Evolutionary conservation across 2,888 invertebrate genomes (phyloP).

Genomic region (Cryptocheilus praepositus): DNA sequence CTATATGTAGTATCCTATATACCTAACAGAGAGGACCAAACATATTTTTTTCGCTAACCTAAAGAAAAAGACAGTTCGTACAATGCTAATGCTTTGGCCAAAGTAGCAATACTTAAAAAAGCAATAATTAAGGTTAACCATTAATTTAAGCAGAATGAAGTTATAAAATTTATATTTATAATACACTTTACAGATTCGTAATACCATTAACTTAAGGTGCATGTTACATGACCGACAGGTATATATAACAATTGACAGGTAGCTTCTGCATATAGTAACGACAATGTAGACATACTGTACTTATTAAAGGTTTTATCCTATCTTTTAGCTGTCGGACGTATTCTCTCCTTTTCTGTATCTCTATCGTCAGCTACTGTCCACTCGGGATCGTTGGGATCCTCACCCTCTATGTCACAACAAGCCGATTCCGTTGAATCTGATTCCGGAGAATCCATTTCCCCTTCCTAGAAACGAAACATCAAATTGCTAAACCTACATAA

Average conservation of each 20-base stretch:
- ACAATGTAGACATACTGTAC: slow-evolving; percentile 62
- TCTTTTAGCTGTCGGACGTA: slow-evolving; percentile 73
- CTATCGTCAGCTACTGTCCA: slow-evolving; percentile 81
- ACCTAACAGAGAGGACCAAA: slow-evolving; percentile 51
- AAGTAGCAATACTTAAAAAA: slow-evolving; percentile 60
- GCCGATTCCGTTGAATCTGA: slow-evolving; percentile 77
- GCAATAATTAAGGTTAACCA: slow-evolving; percentile 55
- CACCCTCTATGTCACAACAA: slow-evolving; percentile 79
- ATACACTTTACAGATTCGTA: slow-evolving; percentile 75
- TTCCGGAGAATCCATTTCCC: slow-evolving; percentile 75
- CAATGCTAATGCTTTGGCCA: slow-evolving; percentile 68
- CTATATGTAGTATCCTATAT: slow-evolving; percentile 32
- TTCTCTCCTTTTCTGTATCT: slow-evolving; percentile 72
- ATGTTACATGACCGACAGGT: slow-evolving; percentile 72
- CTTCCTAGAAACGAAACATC: slow-evolving; percentile 68
- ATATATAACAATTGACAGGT: slow-evolving; percentile 74
- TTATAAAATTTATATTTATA: slow-evolving; percentile 75
- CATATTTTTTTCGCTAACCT: slow-evolving; percentile 49
- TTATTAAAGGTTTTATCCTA: slow-evolving; percentile 66
- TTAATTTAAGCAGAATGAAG: slow-evolving; percentile 69
- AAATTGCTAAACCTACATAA: slow-evolving; percentile 37
- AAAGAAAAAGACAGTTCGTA: slow-evolving; percentile 54
- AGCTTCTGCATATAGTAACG: slow-evolving; percentile 69
- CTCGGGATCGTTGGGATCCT: slow-evolving; percentile 91
- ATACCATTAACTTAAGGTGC: slow-evolving; percentile 74